phyloP scores from a whole-genome alignment of 1,140 invertebrate species.

The Drosophila albomicans region DNA sequence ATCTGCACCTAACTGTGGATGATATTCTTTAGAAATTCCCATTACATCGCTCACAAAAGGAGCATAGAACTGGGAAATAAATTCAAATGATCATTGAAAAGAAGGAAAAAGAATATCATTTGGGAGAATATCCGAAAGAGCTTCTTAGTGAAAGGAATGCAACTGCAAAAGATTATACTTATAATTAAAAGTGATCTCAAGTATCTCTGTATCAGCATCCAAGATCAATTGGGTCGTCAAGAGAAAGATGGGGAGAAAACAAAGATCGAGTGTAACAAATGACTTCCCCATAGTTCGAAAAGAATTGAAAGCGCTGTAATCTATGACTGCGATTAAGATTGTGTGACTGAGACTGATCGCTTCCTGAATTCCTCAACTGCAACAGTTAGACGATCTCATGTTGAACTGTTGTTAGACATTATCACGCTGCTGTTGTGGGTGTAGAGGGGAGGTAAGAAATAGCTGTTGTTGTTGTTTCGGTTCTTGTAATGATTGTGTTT shows the following conservation, averaged over 20 bases:
- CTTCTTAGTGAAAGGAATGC: no score
- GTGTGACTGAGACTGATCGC: slow-evolving; percentile 11
- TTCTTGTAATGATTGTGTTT: slow-evolving; percentile 62
- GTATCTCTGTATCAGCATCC: no score
- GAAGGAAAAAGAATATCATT: no score
- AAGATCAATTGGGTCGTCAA: neutral
- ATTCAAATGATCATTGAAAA: no score
- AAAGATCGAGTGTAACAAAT: slow-evolving; percentile 6
- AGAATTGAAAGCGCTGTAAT: neutral
- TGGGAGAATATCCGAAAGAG: no score
- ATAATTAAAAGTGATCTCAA: no score
- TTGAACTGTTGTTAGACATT: slow-evolving; percentile 28
- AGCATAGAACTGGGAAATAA: neutral
- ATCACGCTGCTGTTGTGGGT: neutral
- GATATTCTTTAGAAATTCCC: neutral
- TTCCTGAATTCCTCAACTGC: slow-evolving; percentile 6
- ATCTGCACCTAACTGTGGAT: neutral
- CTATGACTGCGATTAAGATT: neutral
- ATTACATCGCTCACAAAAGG: neutral
- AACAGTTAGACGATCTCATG: neutral
- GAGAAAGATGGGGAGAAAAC: neutral
- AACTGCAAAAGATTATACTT: no score
- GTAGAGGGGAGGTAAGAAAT: neutral
- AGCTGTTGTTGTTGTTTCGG: neutral
- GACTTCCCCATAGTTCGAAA: neutral